Conservation (phyloP, 2,888 invertebrate species). For the Drosophila paramelanica region DNA sequence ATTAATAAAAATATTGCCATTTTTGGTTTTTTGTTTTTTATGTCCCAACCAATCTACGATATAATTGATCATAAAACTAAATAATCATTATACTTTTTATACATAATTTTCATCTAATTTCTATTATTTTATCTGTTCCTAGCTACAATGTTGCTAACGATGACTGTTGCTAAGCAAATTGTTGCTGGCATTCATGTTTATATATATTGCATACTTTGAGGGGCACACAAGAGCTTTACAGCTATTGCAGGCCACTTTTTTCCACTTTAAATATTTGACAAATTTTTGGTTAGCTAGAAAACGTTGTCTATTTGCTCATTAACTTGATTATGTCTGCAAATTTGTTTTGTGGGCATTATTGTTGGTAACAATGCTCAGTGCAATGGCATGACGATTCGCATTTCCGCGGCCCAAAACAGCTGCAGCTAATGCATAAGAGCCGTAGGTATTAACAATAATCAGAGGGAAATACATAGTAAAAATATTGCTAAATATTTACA, state of each 20-base stretch:
- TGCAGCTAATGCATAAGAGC: constrained; percentile 34
- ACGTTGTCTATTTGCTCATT: constrained; percentile 36
- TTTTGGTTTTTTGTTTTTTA: too few species aligned
- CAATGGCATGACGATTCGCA: constrained; percentile 27
- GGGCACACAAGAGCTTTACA: constrained; percentile 1
- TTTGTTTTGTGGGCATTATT: constrained; percentile 3
- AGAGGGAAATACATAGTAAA: constrained; percentile 42
- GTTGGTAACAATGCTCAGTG: constrained; percentile 14
- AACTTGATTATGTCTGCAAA: constrained; percentile 32
- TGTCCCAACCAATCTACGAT: too few species aligned
- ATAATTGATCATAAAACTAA: not conserved
- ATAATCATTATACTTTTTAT: not conserved
- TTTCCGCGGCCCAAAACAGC: constrained; percentile 36
- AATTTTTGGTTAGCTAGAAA: not conserved
- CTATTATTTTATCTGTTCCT: not conserved
- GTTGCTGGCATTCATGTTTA: constrained; percentile 10
- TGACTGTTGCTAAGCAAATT: constrained; percentile 16
- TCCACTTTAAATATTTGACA: not conserved
- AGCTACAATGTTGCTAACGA: constrained; percentile 19
- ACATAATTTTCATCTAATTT: not conserved
- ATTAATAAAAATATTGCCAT: not conserved
- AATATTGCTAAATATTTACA: constrained; percentile 72
- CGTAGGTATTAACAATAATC: constrained; percentile 38
- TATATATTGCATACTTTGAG: constrained; percentile 46
- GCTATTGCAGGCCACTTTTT: not conserved